phyloP scores from a whole-genome alignment of 2,888 invertebrate genomes.

The Nycteola revayana region DNA sequence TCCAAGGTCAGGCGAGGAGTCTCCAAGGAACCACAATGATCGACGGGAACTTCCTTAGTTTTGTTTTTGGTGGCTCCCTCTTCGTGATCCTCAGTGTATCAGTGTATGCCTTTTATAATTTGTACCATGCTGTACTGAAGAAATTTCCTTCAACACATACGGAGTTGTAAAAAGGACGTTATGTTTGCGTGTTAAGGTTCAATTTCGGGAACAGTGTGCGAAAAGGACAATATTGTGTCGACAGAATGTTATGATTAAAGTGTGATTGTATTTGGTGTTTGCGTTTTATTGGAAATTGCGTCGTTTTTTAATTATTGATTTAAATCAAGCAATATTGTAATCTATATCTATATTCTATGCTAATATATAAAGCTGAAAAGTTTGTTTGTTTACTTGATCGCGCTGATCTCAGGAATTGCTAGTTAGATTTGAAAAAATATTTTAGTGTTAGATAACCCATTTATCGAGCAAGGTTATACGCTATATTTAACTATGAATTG shows the following conservation, averaged over 20 bases:
- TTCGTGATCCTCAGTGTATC: slow-evolving; percentile 91
- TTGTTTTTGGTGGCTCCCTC: slow-evolving; percentile 90
- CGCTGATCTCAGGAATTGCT: too few relatives aligned
- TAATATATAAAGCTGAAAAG: too few relatives aligned
- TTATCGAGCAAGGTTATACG: too few relatives aligned
- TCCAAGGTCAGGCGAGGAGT: slow-evolving; percentile 71
- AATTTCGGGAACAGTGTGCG: slow-evolving; percentile 21
- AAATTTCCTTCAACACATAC: slow-evolving; percentile 91
- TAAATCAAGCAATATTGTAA: too few relatives aligned
- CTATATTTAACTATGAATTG: too few relatives aligned
- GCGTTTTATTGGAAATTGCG: slow-evolving; percentile 16
- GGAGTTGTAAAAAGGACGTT: slow-evolving; percentile 83
- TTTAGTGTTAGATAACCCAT: too few relatives aligned
- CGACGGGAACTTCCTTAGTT: slow-evolving; percentile 90
- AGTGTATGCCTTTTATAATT: slow-evolving; percentile 92
- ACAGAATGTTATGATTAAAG: slow-evolving; percentile 26
- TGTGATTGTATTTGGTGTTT: slow-evolving; percentile 20
- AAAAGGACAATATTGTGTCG: slow-evolving; percentile 27
- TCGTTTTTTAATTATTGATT: too few relatives aligned
- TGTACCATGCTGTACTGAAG: slow-evolving; percentile 85
- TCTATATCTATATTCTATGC: too few relatives aligned
- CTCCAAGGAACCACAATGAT: slow-evolving; percentile 85
- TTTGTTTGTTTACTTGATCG: too few relatives aligned
- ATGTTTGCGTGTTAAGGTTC: slow-evolving; percentile 18
- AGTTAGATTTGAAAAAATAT: too few relatives aligned